Conservation (phyloP, 2,888 invertebrate species). For the Thecocarcelia acutangulata region DNA sequence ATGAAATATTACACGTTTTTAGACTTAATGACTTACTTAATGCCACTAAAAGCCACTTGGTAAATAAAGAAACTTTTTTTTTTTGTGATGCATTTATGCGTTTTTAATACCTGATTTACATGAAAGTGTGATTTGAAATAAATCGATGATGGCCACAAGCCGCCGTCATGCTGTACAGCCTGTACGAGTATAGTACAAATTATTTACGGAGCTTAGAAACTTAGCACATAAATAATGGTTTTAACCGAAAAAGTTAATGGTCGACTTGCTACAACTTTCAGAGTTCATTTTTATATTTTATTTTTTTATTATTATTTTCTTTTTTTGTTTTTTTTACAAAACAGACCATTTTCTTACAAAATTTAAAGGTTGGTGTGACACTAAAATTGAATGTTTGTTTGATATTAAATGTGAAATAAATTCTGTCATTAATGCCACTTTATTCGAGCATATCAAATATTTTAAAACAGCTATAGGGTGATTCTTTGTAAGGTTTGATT, state of each 20-base stretch:
- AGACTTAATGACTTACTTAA: constrained; percentile 44
- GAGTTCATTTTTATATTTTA: not conserved
- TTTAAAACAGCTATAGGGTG: too few relatives aligned
- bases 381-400: constrained; percentile 1
- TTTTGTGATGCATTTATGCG: not conserved
- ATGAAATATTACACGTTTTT: constrained; percentile 57
- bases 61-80: not conserved
- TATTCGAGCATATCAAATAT: constrained; percentile 46
- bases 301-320: too few relatives aligned
- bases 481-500: too few relatives aligned
- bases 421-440: constrained; percentile 30
- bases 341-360: not conserved
- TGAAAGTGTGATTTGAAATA: constrained; percentile 50
- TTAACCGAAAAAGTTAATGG: constrained; percentile 7
- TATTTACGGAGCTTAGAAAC: constrained; percentile 56
- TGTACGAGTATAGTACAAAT: constrained; percentile 41
- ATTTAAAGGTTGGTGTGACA: constrained; percentile 25
- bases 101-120: constrained; percentile 43
- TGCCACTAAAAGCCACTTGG: constrained; percentile 5
- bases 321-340: not conserved
- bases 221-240: constrained; percentile 51
- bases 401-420: not conserved
- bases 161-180: not conserved
- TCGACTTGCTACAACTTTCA: not conserved
- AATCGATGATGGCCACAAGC: not conserved